Conservation (phyloP, 2,797 vertebrate species). For the Melanotaenia maccullochi region DNA sequence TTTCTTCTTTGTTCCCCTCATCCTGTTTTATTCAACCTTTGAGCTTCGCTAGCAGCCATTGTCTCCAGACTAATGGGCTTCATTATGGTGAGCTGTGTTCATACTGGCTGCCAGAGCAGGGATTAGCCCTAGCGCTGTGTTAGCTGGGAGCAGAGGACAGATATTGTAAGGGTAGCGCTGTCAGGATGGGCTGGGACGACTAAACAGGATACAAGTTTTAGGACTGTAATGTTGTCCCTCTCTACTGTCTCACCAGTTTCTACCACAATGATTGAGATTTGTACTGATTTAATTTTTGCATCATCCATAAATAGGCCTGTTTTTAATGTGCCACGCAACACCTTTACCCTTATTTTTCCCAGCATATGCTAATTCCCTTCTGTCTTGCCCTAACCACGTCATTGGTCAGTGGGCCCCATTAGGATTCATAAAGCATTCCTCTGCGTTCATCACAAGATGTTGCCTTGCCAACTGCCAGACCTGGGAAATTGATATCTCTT, state of each 20-base stretch:
- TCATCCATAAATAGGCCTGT: neutral
- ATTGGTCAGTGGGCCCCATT: slow-evolving; percentile 66
- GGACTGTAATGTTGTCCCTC: slow-evolving; percentile 7
- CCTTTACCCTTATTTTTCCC: neutral
- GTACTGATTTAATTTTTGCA: neutral
- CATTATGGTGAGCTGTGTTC: slow-evolving; percentile 77
- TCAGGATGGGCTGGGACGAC: slow-evolving; percentile 35
- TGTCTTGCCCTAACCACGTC: slow-evolving; percentile 25
- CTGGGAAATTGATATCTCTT: slow-evolving; percentile 78
- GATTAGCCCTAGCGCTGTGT: slow-evolving; percentile 68
- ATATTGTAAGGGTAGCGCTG: slow-evolving; percentile 57
- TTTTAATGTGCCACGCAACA: neutral
- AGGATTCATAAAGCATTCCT: slow-evolving; percentile 61
- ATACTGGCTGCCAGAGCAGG: slow-evolving; percentile 65
- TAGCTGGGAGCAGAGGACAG: slow-evolving; percentile 70
- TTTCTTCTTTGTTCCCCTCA: slow-evolving; percentile 9
- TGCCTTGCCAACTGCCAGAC: slow-evolving; percentile 76
- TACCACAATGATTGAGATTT: neutral
- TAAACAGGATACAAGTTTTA: slow-evolving; percentile 22
- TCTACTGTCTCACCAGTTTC: slow-evolving; percentile 5
- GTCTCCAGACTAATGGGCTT: slow-evolving; percentile 82
- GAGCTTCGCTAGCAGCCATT: slow-evolving; percentile 71
- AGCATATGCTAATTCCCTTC: slow-evolving; percentile 50
- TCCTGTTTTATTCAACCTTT: slow-evolving; percentile 50
- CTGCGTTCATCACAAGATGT: slow-evolving; percentile 68